Evolutionary conservation across 2,888 invertebrate species (phyloP).

Genomic region (Leucoptera coffeella): DNA sequence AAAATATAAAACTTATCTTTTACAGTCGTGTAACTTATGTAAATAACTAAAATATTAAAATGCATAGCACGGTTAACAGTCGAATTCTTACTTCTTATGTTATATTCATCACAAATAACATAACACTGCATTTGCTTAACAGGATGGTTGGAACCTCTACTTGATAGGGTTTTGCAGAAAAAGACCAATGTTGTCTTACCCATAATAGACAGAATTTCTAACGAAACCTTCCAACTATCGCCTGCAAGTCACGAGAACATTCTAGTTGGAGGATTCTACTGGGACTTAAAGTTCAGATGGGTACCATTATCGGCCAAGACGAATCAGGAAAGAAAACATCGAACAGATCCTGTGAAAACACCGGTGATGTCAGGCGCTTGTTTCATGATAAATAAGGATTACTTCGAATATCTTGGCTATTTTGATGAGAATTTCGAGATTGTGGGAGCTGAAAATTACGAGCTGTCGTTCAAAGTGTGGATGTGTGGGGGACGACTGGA

Average conservation of each 20-base stretch:
- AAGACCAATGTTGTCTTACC: constrained; percentile 82
- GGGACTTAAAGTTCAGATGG: constrained; percentile 93
- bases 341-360: constrained; percentile 80
- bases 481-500: constrained; percentile 97
- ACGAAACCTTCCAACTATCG: constrained; percentile 81
- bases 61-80: too few species aligned
- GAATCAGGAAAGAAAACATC: constrained; percentile 63
- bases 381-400: constrained; percentile 84
- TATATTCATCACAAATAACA: too few species aligned
- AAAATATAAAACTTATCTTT: too few species aligned
- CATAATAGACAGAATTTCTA: constrained; percentile 86
- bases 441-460: constrained; percentile 97
- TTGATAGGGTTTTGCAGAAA: constrained; percentile 72
- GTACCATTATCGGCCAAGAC: constrained; percentile 83
- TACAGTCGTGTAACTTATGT: too few species aligned
- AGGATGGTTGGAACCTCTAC: constrained; percentile 88
- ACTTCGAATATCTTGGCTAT: constrained; percentile 86
- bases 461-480: constrained; percentile 97
- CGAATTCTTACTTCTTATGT: too few species aligned
- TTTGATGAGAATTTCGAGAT: constrained; percentile 97
- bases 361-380: constrained; percentile 97
- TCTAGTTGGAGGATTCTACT: constrained; percentile 83
- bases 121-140: constrained; percentile 8
- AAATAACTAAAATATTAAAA: too few species aligned
- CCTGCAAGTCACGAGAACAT: constrained; percentile 68